These are phyloP conservation scores for Meda fulgida DNA, from an alignment of 2,797 vertebrate species.

Conservation along the genomic window DNA sequence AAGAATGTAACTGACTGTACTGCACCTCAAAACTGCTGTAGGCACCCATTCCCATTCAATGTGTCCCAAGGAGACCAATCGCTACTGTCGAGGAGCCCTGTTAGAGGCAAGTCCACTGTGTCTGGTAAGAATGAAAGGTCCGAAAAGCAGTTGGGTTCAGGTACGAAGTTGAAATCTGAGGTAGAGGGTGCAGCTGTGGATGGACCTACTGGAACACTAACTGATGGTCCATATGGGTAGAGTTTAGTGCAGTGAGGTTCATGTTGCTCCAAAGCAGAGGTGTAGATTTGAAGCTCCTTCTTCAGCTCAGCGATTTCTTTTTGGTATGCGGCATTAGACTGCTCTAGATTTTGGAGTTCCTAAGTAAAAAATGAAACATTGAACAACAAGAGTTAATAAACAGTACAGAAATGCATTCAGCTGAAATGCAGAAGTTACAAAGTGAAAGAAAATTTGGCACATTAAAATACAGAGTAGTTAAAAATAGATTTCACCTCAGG, in stretches of 20 bases:
- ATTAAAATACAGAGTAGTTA: not conserved
- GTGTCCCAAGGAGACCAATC: constrained; percentile 54
- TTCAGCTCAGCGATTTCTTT: constrained; percentile 73
- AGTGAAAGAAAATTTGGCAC: not conserved
- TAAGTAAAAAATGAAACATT: constrained; percentile 45
- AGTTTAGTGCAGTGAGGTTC: constrained; percentile 67
- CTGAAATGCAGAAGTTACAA: not conserved
- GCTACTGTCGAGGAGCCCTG: constrained; percentile 45
- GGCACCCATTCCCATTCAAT: not conserved
- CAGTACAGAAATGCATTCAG: not conserved
- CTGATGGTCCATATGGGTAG: not conserved
- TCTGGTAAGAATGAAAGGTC: constrained; percentile 13
- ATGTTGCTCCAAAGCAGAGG: constrained; percentile 66
- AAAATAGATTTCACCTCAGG: not conserved
- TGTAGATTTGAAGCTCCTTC: constrained; percentile 65
- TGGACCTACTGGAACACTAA: constrained; percentile 43
- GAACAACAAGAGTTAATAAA: not conserved
- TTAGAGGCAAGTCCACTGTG: not conserved
- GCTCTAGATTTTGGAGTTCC: constrained; percentile 77
- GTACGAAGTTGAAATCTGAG: not conserved
- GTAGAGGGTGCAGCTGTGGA: constrained; percentile 34
- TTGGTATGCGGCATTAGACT: constrained; percentile 67
- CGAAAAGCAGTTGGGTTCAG: constrained; percentile 36
- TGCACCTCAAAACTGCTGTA: constrained; percentile 30
- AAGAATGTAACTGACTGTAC: not conserved